These are phyloP conservation scores for Metalampra italica DNA, from an alignment of 2,888 invertebrate species.

Conservation along the genomic window DNA sequence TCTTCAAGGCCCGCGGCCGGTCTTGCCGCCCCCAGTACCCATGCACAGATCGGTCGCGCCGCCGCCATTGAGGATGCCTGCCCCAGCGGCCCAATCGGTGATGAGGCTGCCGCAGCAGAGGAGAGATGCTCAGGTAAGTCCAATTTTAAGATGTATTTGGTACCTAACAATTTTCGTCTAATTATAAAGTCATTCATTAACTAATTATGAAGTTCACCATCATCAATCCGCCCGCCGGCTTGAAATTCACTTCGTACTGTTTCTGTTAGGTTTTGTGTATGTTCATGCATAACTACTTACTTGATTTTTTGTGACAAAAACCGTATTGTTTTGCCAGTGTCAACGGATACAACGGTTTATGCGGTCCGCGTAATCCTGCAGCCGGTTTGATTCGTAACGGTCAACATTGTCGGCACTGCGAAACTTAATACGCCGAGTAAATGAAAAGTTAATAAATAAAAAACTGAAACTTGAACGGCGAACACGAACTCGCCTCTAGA, in stretches of 20 bases:
- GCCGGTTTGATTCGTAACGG: constrained; percentile 42
- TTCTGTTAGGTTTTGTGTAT: too few species aligned
- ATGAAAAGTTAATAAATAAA: constrained; percentile 22
- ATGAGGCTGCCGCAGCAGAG: constrained; percentile 54
- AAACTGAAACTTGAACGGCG: constrained; percentile 8
- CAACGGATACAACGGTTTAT: background rate
- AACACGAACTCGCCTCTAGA: background rate
- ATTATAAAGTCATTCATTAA: too few species aligned
- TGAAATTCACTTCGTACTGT: too few species aligned
- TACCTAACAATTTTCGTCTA: too few species aligned
- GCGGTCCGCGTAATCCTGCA: constrained; percentile 28
- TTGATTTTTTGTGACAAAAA: constrained; percentile 3
- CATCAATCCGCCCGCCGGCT: too few species aligned
- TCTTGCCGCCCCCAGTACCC: constrained; percentile 41
- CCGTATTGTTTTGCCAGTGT: constrained; percentile 17
- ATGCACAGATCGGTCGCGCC: constrained; percentile 56
- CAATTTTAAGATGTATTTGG: background rate
- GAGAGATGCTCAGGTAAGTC: constrained; percentile 66
- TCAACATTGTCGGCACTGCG: constrained; percentile 17
- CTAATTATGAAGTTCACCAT: too few species aligned
- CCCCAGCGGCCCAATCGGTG: constrained; percentile 41
- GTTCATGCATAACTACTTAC: too few species aligned
- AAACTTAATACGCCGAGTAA: constrained; percentile 22
- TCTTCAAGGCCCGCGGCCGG: constrained; percentile 45
- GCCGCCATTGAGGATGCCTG: constrained; percentile 61